These are phyloP conservation scores for Cyphomyrus discorhynchus DNA, from an alignment of 2,113 vertebrate genomes.

Conservation along the genomic window DNA sequence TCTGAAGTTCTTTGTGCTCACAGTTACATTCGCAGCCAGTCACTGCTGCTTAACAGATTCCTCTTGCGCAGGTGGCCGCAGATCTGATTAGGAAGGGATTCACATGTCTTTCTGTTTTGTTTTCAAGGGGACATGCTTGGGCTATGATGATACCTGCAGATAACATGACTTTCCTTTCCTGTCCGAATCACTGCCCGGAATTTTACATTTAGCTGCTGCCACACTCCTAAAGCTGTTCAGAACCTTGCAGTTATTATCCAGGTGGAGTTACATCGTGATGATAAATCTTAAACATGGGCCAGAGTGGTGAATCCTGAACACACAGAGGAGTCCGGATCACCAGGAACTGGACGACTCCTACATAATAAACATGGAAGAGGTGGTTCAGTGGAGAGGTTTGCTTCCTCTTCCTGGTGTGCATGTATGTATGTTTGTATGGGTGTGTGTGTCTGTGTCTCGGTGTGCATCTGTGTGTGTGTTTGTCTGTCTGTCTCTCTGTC, in stretches of 20 bases:
- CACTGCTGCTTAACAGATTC: not conserved
- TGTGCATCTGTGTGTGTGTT: not conserved
- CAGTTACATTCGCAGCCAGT: not conserved
- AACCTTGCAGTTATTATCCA: not conserved
- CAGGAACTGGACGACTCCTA: constrained; percentile 3
- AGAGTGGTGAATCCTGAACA: not conserved
- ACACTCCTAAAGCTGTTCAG: not conserved
- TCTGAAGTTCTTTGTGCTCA: not conserved
- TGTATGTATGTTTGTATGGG: not conserved
- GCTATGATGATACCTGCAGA: not conserved
- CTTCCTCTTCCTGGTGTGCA: not conserved
- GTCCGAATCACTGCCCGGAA: not conserved
- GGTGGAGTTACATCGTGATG: not conserved
- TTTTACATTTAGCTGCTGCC: not conserved
- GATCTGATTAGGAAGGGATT: not conserved
- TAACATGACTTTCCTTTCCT: not conserved
- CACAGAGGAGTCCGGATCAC: not conserved
- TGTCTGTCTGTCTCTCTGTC: not conserved
- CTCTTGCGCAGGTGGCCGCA: not conserved
- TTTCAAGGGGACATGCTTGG: not conserved
- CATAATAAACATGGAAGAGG: not conserved
- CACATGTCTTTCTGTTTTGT: not conserved
- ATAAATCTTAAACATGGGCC: not conserved
- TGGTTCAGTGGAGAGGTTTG: not conserved
- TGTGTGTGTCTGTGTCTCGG: not conserved